phyloP scores from a whole-genome alignment of 2,113 vertebrate genomes.

The Corapipo altera region DNA sequence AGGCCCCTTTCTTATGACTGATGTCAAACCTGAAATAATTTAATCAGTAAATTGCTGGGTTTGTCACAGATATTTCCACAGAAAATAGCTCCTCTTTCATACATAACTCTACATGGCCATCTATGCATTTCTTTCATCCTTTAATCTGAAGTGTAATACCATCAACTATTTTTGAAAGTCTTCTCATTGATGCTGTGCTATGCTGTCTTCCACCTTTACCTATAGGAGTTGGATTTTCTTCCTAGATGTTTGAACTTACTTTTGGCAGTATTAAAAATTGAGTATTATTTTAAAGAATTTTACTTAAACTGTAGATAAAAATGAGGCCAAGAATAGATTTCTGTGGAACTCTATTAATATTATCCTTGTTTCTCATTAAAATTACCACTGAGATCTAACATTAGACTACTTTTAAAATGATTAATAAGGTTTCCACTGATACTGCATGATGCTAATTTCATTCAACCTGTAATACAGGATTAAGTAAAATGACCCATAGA shows the following conservation, averaged over 20 bases:
- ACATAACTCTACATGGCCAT: not conserved
- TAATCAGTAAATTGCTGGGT: not conserved
- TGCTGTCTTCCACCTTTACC: not conserved
- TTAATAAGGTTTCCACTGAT: not conserved
- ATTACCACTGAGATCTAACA: not conserved
- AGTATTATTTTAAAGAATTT: not conserved
- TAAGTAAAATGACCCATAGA: not conserved
- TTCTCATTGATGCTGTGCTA: not conserved
- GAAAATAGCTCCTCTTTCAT: not conserved
- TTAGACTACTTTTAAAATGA: not conserved
- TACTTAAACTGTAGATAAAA: not conserved
- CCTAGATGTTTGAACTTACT: not conserved
- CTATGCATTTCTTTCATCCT: not conserved
- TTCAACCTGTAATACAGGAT: not conserved
- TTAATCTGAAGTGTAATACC: not conserved
- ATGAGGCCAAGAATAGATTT: not conserved
- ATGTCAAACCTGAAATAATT: not conserved
- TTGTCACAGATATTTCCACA: not conserved
- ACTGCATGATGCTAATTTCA: not conserved
- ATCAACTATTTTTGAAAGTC: not conserved
- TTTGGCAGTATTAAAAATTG: not conserved
- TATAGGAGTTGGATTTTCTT: not conserved
- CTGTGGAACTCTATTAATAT: not conserved
- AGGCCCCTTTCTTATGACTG: not conserved
- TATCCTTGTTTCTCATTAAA: conserved; percentile 4